Percentiles rank a stretch among this genome's conserved stretches.
Evolutionary conservation across 2,113 vertebrate species (phyloP).

Genomic region (Protomyctophum bolini): DNA sequence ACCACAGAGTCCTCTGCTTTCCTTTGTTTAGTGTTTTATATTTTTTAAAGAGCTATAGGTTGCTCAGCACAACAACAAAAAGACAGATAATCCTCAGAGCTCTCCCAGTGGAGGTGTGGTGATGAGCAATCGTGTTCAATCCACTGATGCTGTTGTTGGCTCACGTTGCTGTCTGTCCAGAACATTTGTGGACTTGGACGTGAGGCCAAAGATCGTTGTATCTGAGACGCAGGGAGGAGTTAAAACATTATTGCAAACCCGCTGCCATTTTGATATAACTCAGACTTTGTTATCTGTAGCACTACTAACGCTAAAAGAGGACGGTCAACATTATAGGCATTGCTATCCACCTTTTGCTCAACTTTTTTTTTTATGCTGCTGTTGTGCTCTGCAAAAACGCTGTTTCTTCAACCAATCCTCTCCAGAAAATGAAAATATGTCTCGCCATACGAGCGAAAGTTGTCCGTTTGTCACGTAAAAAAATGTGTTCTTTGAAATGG

Average conservation of each 20-base stretch:
- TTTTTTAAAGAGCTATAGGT: background rate
- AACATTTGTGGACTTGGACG: background rate
- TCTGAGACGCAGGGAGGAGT: background rate
- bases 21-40: too few relatives aligned
- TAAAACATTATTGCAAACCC: background rate
- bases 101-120: background rate
- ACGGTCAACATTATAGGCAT: background rate
- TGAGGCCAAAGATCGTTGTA: background rate
- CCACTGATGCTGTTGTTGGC: too few relatives aligned
- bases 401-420: background rate
- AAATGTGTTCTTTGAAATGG: too few relatives aligned
- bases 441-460: too few relatives aligned
- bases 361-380: slow-evolving; percentile 6
- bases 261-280: slow-evolving; percentile 14
- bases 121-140: background rate
- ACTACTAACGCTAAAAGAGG: background rate
- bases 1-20: background rate
- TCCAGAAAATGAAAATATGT: background rate
- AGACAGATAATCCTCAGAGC: background rate
- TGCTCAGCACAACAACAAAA: background rate
- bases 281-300: background rate
- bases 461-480: too few relatives aligned
- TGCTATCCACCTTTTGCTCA: background rate
- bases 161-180: too few relatives aligned
- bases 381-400: slow-evolving; percentile 3